phyloP scores from a whole-genome alignment of 2,113 vertebrate species.

The Myotis yumanensis region DNA sequence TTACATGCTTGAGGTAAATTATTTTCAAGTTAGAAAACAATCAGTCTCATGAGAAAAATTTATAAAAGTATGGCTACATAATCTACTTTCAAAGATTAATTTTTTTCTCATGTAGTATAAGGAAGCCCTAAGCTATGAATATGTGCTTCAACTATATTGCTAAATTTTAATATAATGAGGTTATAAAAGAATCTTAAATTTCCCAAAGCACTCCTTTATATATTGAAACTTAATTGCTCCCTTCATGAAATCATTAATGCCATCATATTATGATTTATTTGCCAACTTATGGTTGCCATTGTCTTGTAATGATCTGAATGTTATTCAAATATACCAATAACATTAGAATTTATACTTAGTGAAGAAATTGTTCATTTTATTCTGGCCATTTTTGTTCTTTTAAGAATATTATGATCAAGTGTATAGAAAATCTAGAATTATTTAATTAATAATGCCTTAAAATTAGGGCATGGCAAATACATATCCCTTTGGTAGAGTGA shows the following conservation, averaged over 20 bases:
- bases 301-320: slow-evolving; percentile 32
- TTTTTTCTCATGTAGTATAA: slow-evolving; percentile 30
- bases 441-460: slow-evolving; percentile 30
- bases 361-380: slow-evolving; percentile 38
- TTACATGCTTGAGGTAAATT: not conserved
- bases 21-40: slow-evolving; percentile 26
- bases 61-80: not conserved
- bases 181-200: slow-evolving; percentile 65
- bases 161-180: slow-evolving; percentile 50
- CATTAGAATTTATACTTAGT: not conserved
- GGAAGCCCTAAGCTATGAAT: not conserved
- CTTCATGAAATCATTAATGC: slow-evolving; percentile 39
- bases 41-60: not conserved
- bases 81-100: slow-evolving; percentile 24
- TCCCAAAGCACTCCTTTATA: slow-evolving; percentile 24
- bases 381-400: not conserved
- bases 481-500: not conserved
- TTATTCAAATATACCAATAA: slow-evolving; percentile 34
- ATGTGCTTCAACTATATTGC: not conserved
- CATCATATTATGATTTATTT: slow-evolving; percentile 25
- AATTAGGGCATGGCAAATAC: not conserved
- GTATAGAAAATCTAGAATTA: slow-evolving; percentile 37
- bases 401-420: slow-evolving; percentile 25
- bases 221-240: slow-evolving; percentile 61
- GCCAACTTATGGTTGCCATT: not conserved